Evolutionary conservation across 2,888 invertebrate genomes (phyloP).

Genomic region (Gymnoscelis rufifasciata): DNA sequence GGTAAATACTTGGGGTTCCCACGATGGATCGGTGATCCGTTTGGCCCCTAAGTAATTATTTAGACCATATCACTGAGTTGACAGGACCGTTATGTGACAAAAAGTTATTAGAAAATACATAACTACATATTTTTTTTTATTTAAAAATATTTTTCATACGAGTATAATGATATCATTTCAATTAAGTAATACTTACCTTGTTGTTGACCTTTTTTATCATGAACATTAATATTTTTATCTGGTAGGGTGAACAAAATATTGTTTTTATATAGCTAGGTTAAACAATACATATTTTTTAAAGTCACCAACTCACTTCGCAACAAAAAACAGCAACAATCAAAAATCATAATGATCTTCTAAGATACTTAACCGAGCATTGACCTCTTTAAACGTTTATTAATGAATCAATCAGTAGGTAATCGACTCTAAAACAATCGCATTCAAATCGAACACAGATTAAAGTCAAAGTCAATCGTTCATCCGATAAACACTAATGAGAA

Average conservation of each 20-base stretch:
- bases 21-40: constrained; percentile 38
- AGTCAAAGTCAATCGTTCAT: constrained; percentile 65
- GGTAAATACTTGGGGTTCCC: constrained; percentile 67
- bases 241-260: too few species aligned
- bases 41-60: constrained; percentile 22
- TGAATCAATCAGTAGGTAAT: constrained; percentile 3
- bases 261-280: too few species aligned
- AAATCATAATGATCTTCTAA: background rate
- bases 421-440: constrained; percentile 42
- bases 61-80: constrained; percentile 16
- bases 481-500: constrained; percentile 68
- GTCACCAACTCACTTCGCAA: too few species aligned
- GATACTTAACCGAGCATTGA: background rate
- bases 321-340: too few species aligned
- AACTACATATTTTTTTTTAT: background rate
- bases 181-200: too few species aligned
- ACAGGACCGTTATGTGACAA: background rate
- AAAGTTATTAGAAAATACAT: background rate
- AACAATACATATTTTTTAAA: too few species aligned
- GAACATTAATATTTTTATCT: too few species aligned
- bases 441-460: constrained; percentile 57
- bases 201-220: too few species aligned
- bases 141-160: too few species aligned
- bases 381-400: background rate
- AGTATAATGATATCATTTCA: too few species aligned